Evolutionary conservation across 2,113 vertebrate genomes (phyloP), one percentile per base, ranked within the genome.

Genomic region (Petroica traversi): DNA sequence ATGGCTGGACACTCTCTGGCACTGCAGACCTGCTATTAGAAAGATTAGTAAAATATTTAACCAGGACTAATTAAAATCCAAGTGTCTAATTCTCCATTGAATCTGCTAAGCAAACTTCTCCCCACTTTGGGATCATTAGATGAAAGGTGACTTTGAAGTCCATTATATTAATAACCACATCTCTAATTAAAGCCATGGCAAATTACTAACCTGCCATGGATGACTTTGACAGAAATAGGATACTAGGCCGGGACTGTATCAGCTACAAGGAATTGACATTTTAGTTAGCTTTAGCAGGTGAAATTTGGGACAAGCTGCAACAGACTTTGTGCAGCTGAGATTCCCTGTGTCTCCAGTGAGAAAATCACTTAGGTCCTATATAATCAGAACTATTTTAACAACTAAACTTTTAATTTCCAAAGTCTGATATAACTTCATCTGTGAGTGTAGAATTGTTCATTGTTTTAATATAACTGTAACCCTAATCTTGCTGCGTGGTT

Each of bases 141-240:
- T 77, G 88, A 96, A 92, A 96, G 95, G 96, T 96, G 93, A 96
- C 95, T 94, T 96, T 97, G 92, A 96, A 96, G 40, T 77, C 82
- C 57, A 68, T 84, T 86, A 40, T 95, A 97, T 97, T 96, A 97
- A 97, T 96, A 97, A 94, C 91, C 52, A 57, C 90, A 94, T 92
- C 88, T 91, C 96, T 96, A 97, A 96, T 97, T 96, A 96, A 96
- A 96, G 92, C 79, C 92, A 52, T 2, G 19, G 76, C 85, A 96
- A 96, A 96, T 96, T 96, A 96, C 78, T 93, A 94, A 84, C 94
- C 85, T 91, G 79, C 92, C 80, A 61, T 85, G 52, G 82, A 96
- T 96, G 94, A 97, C 94, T 96, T 96, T 97, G 94, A 92, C 72
- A 77, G 85, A 96, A 96, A 93, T 92, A 96, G 94, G 93, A 93